Conservation (phyloP, 2,888 invertebrate species). For the Crepidodera aurea region DNA sequence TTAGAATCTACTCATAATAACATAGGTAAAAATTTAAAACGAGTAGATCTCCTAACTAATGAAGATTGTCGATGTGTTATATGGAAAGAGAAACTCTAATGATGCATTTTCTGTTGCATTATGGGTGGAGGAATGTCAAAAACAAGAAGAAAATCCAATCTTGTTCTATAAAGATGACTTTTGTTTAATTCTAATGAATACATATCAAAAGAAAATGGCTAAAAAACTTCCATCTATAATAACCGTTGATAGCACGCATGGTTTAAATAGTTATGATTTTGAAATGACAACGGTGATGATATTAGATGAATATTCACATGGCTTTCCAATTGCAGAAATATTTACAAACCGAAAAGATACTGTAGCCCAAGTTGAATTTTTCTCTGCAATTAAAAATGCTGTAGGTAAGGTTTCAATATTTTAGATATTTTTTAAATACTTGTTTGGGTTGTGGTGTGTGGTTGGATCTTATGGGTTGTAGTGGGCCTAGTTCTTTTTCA, state of each 20-base stretch:
- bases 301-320: slow-evolving; percentile 17
- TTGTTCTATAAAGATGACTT: slow-evolving; percentile 22
- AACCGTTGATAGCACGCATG: slow-evolving; percentile 26
- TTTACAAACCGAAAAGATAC: slow-evolving; percentile 20
- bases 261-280: slow-evolving; percentile 26
- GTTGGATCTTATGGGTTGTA: not conserved
- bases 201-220: not conserved
- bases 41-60: slow-evolving; percentile 24
- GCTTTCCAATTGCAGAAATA: slow-evolving; percentile 16
- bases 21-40: slow-evolving; percentile 1
- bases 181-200: slow-evolving; percentile 3
- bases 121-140: slow-evolving; percentile 3
- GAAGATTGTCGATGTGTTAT: slow-evolving; percentile 6
- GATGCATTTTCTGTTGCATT: slow-evolving; percentile 13
- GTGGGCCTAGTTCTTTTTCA: too few relatives aligned
- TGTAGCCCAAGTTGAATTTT: not conserved
- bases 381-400: not conserved
- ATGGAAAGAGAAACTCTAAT: slow-evolving; percentile 20
- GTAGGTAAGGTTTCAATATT: not conserved
- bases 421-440: not conserved
- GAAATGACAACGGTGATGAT: slow-evolving; percentile 18
- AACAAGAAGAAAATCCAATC: slow-evolving; percentile 21
- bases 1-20: not conserved
- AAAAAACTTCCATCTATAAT: not conserved
- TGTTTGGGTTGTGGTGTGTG: too few relatives aligned